These are phyloP conservation scores for Orthosia cruda DNA, from an alignment of 2,888 invertebrate genomes.

Conservation along the genomic window DNA sequence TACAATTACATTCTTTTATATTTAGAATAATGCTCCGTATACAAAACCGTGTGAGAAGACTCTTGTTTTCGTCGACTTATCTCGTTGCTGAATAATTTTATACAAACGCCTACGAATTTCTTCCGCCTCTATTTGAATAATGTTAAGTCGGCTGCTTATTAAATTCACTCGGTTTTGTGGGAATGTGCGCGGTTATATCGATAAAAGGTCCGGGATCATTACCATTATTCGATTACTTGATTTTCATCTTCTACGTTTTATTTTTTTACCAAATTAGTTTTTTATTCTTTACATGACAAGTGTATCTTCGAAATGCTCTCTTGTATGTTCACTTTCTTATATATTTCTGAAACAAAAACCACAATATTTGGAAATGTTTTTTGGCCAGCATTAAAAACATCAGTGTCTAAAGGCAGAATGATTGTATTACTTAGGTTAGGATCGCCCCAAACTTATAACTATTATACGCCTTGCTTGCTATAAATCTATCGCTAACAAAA, in stretches of 20 bases:
- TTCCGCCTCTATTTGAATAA: slow-evolving; percentile 69
- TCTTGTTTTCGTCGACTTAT: slow-evolving; percentile 54
- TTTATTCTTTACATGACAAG: background rate
- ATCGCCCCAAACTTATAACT: background rate
- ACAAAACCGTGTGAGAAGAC: slow-evolving; percentile 14
- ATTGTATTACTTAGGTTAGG: background rate
- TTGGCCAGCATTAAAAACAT: background rate
- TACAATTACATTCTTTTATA: background rate
- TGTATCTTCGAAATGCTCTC: background rate
- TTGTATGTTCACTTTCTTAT: background rate
- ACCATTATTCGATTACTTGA: slow-evolving; percentile 38
- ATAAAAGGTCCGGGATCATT: slow-evolving; percentile 32
- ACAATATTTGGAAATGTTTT: background rate
- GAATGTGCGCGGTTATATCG: slow-evolving; percentile 43
- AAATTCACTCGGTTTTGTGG: slow-evolving; percentile 62
- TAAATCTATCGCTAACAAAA: slow-evolving; percentile 17
- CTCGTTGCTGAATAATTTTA: slow-evolving; percentile 67
- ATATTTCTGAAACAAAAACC: background rate
- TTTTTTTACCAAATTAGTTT: background rate
- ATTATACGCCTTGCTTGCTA: background rate
- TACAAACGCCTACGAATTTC: slow-evolving; percentile 65
- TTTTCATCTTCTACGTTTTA: background rate
- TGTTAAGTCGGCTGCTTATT: slow-evolving; percentile 65
- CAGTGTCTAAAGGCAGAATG: background rate
- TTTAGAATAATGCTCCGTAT: slow-evolving; percentile 14